Evolutionary conservation across 2,888 invertebrate genomes (phyloP).

Genomic region (Rhimphoctona megacephalus): DNA sequence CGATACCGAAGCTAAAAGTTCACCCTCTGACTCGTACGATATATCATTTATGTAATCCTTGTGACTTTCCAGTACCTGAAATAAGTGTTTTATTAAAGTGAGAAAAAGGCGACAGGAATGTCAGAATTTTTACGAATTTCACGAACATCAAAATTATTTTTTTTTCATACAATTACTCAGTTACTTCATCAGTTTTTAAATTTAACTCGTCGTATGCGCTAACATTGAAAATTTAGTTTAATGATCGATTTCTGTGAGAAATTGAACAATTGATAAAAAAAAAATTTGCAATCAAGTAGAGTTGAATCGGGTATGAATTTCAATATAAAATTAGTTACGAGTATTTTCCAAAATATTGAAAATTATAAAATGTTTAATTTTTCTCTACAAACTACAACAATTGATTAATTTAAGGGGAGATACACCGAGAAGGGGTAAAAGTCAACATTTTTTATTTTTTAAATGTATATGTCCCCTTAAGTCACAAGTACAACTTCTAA

Average conservation of each 20-base stretch:
- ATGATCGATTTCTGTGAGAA: too few relatives aligned
- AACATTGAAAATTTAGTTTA: background rate
- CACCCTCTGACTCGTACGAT: constrained; percentile 89
- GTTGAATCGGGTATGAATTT: background rate
- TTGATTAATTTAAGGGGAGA: background rate
- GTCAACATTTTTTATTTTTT: too few relatives aligned
- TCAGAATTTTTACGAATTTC: background rate
- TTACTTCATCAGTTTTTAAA: background rate
- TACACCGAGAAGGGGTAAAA: background rate
- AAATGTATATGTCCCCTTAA: too few relatives aligned
- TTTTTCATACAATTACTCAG: background rate
- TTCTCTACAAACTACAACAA: background rate
- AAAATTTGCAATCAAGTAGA: too few relatives aligned
- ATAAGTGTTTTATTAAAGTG: background rate
- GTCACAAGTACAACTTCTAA: too few relatives aligned
- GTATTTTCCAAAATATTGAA: background rate
- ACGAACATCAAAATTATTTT: background rate
- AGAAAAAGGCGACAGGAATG: background rate
- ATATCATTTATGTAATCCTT: constrained; percentile 90
- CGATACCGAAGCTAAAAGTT: constrained; percentile 90
- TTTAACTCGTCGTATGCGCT: background rate
- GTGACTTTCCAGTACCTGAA: constrained; percentile 88
- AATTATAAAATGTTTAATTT: background rate
- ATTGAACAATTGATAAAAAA: too few relatives aligned
- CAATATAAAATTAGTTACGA: background rate